A percentile compares a stretch with the other conserved stretches of the same genome.
These are phyloP conservation scores for Dryas iulia DNA, from an alignment of 1,140 invertebrate genomes.

Conservation along the genomic window DNA sequence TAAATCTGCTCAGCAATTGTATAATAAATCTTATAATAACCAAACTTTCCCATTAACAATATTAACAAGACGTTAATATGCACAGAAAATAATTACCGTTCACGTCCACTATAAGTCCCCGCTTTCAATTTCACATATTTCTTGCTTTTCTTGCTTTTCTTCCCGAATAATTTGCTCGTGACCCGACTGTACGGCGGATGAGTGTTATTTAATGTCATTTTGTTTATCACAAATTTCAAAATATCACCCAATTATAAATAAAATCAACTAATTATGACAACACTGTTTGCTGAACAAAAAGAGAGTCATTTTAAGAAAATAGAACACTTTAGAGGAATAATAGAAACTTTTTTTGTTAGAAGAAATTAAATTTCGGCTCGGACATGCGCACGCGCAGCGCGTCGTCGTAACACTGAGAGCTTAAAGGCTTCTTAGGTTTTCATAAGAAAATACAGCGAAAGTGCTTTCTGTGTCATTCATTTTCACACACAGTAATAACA, in stretches of 20 bases:
- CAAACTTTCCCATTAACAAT: too few species aligned
- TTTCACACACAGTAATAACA: conserved; percentile 46
- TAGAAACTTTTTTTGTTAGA: too few species aligned
- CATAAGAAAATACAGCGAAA: conserved; percentile 58
- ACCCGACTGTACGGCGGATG: conserved; percentile 58
- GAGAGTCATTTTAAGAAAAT: conserved; percentile 34
- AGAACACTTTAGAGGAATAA: conserved; percentile 7
- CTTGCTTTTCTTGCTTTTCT: conserved; percentile 70
- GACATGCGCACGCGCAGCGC: conserved; percentile 40
- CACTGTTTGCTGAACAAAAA: conserved; percentile 38
- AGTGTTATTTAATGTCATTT: conserved; percentile 61
- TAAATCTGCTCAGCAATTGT: too few species aligned
- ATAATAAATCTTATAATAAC: too few species aligned
- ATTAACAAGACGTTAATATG: too few species aligned
- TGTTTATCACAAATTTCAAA: conserved; percentile 8
- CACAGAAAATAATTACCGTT: conserved; percentile 59
- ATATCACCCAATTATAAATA: neutral
- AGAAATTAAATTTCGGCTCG: conserved; percentile 10
- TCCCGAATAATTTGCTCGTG: conserved; percentile 62
- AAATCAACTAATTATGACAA: conserved; percentile 25
- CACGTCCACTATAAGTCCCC: conserved; percentile 57
- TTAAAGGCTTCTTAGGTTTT: conserved; percentile 49
- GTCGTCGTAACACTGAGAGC: conserved; percentile 46
- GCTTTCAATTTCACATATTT: conserved; percentile 59
- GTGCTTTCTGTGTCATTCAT: conserved; percentile 41